Base-by-base conservation (phyloP, 2,797 vertebrate species). In the Karalla daura region DNA sequence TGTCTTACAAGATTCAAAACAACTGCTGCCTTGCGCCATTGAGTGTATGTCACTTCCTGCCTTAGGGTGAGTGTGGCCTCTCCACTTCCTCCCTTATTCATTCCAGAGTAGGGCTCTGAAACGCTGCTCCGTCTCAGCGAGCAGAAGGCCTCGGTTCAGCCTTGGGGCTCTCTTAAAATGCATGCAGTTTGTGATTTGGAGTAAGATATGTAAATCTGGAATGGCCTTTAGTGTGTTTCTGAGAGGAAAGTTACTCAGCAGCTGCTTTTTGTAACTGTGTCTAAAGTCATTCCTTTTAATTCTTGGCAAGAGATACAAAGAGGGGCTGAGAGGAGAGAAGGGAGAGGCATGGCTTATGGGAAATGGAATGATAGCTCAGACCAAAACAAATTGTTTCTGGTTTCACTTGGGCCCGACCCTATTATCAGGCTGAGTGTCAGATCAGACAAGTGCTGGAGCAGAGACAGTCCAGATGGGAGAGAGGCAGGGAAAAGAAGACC, bases 211-310 rank as follows among this genome's bases (percentile, higher is more conserved):
- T 87, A 92, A 93, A 93, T 92, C 81, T 90, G 88, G 80, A 81
- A 78, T 82, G 78, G 87, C 75, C 87, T 78, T 71, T 84, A 77
- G 89, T 89, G 74, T 85, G 74, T 89, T 84, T 87, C 78, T 70
- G 54, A 81, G 80, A 84, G 76, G 84, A 83, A 86, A 86, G 85
- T 72, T 86, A 82, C 86, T 82, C 81, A 76, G 87, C 92, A 93
- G 91, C 92, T 93, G 92, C 89, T 91, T 93, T 89, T 84, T 89
- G 90, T 93, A 92, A 93, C 87, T 88, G 86, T 86, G 90, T 88
- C 84, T 88, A 88, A 91, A 89, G 89, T 91, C 87, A 83, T 88
- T 90, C 87, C 91, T 93, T 93, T 94, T 91, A 91, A 90, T 90
- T 91, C 90, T 91, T 93, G 93, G 91, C 93, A 90, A 45, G 75